Evolutionary conservation across 2,888 invertebrate genomes (phyloP).

Genomic region (Strigamia transsilvanica): DNA sequence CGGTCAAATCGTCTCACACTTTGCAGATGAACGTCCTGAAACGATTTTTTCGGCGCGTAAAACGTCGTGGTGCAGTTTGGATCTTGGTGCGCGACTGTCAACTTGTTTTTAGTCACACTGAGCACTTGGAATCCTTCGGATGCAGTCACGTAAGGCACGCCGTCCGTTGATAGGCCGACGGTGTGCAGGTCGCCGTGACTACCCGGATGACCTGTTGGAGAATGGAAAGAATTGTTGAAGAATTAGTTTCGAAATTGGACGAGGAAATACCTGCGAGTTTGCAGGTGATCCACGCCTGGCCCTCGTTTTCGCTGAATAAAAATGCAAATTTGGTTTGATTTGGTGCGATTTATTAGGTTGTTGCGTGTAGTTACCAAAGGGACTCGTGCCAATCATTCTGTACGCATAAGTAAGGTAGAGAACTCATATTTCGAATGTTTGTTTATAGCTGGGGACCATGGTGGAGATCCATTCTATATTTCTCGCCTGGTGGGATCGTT

Average conservation of each 20-base stretch:
- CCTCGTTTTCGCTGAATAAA: background rate
- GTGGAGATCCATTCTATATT: too few species aligned
- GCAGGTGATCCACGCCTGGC: constrained; percentile 29
- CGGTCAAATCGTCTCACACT: constrained; percentile 13
- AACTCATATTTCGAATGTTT: background rate
- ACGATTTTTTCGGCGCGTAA: background rate
- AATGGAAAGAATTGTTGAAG: background rate
- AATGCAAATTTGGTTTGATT: background rate
- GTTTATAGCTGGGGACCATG: too few species aligned
- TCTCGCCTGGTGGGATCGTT: too few species aligned
- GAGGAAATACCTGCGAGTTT: constrained; percentile 13
- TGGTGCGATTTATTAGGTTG: background rate
- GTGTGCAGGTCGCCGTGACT: background rate
- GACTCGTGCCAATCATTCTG: constrained; percentile 38
- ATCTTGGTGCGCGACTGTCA: background rate
- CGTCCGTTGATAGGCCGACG: background rate
- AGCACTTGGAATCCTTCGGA: constrained; percentile 41
- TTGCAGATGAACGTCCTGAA: constrained; percentile 16
- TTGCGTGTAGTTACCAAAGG: background rate
- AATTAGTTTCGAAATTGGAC: background rate
- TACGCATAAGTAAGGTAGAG: constrained; percentile 7
- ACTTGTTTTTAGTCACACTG: background rate
- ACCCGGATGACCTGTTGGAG: background rate
- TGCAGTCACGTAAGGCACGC: constrained; percentile 32
- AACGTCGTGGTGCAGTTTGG: constrained; percentile 32